phyloP scores from a whole-genome alignment of 1,140 invertebrate genomes.

The Agrilus planipennis region DNA sequence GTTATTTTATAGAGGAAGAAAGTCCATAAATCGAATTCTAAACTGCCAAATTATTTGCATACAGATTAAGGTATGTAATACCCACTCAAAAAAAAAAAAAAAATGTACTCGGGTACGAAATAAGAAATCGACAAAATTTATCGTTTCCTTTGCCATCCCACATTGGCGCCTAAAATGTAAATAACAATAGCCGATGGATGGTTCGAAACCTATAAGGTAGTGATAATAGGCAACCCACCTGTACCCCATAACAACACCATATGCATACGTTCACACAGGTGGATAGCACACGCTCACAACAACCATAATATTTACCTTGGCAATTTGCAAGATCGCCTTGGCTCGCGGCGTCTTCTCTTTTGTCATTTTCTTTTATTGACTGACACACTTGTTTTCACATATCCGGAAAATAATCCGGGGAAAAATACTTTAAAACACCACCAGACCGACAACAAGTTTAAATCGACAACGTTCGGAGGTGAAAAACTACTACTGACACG shows the following conservation, averaged over 20 bases:
- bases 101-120: no score
- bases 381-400: no score
- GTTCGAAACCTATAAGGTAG: neutral
- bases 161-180: neutral
- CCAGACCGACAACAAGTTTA: no score
- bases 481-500: no score
- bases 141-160: neutral
- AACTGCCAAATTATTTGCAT: neutral
- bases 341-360: slow-evolving; percentile 23
- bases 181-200: neutral
- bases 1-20: no score
- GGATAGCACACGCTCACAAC: neutral
- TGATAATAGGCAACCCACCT: neutral
- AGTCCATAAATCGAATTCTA: no score
- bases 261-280: neutral
- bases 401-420: no score
- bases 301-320: slow-evolving; percentile 37
- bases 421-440: no score
- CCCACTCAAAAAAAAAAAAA: no score
- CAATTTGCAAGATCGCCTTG: slow-evolving; percentile 43
- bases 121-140: neutral
- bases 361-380: slow-evolving; percentile 16
- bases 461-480: no score
- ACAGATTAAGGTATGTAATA: neutral
- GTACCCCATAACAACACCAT: neutral